Conservation (phyloP, 2,888 invertebrate species). For the Cephalotes varians region DNA sequence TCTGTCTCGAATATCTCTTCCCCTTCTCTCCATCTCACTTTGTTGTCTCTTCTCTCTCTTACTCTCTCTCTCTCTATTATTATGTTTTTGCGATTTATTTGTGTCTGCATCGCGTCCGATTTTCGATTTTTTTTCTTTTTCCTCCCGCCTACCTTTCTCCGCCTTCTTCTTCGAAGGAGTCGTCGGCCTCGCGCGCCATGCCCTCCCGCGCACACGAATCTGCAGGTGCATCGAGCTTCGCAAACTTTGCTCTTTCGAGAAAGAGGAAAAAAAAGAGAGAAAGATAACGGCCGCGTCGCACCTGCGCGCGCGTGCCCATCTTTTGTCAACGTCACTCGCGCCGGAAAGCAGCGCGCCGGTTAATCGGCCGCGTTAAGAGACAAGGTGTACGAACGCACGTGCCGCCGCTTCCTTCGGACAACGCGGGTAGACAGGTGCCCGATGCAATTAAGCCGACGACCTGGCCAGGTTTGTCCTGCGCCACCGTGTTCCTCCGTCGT, state of each 20-base stretch:
- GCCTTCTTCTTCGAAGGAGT: slow-evolving; percentile 42
- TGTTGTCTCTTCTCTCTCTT: slow-evolving; percentile 12
- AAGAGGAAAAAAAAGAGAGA: neutral
- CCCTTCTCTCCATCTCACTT: slow-evolving; percentile 14
- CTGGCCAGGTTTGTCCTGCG: slow-evolving; percentile 27
- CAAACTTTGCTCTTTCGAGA: slow-evolving; percentile 37
- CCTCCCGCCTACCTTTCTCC: slow-evolving; percentile 50
- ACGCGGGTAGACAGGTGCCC: slow-evolving; percentile 57
- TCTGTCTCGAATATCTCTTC: slow-evolving; percentile 52
- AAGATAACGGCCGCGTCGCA: slow-evolving; percentile 41
- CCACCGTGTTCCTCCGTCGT: slow-evolving; percentile 5
- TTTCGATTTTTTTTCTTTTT: slow-evolving; percentile 66
- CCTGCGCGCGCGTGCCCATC: slow-evolving; percentile 60
- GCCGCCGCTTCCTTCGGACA: slow-evolving; percentile 20
- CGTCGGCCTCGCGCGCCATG: slow-evolving; percentile 68
- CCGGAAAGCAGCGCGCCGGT: slow-evolving; percentile 46
- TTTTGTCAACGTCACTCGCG: slow-evolving; percentile 68
- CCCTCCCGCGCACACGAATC: slow-evolving; percentile 65
- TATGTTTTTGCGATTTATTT: slow-evolving; percentile 86
- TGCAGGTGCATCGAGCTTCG: slow-evolving; percentile 68
- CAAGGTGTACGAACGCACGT: slow-evolving; percentile 35
- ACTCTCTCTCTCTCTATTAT: slow-evolving; percentile 82
- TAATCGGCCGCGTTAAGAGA: slow-evolving; percentile 57
- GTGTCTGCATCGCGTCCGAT: slow-evolving; percentile 81
- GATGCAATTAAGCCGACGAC: slow-evolving; percentile 57